Evolutionary conservation across 1,140 invertebrate species (phyloP).

Genomic region (Nomia melanderi): DNA sequence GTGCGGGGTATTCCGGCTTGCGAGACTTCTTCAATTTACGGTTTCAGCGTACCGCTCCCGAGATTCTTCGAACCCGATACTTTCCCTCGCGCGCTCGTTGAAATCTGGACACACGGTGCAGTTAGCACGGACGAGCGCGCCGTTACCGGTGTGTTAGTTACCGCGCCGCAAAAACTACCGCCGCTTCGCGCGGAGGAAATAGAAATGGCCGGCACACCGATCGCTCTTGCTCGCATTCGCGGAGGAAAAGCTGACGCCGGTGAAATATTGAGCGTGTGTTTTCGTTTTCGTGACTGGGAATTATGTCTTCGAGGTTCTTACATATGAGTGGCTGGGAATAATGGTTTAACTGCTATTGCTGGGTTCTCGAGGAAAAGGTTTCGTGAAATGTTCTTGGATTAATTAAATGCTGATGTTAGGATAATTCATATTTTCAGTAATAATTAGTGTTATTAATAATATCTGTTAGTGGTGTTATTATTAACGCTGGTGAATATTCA

Average conservation of each 20-base stretch:
- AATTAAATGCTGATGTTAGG: no score
- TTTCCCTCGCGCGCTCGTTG: conserved; percentile 35
- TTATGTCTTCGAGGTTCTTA: no score
- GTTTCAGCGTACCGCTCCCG: conserved; percentile 37
- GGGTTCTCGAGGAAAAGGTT: no score
- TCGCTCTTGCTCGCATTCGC: not conserved
- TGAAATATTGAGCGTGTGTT: not conserved
- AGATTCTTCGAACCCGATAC: conserved; percentile 40
- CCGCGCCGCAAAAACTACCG: conserved; percentile 9
- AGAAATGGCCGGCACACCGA: not conserved
- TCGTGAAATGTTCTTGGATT: no score
- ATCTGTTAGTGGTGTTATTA: no score
- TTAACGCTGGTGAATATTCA: no score
- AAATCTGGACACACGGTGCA: conserved; percentile 28
- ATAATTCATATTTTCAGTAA: no score
- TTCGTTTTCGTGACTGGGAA: no score
- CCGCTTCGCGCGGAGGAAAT: not conserved
- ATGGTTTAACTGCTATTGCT: no score
- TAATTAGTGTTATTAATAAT: no score
- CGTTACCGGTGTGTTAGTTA: no score
- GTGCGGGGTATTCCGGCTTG: conserved; percentile 5
- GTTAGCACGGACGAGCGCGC: not conserved
- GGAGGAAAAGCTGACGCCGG: not conserved
- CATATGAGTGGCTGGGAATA: no score
- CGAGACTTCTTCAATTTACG: conserved; percentile 40